Evolutionary conservation across 2,888 invertebrate genomes (phyloP), one percentile per base, ranked within the genome.

Genomic region (Slavum lentiscoides): DNA sequence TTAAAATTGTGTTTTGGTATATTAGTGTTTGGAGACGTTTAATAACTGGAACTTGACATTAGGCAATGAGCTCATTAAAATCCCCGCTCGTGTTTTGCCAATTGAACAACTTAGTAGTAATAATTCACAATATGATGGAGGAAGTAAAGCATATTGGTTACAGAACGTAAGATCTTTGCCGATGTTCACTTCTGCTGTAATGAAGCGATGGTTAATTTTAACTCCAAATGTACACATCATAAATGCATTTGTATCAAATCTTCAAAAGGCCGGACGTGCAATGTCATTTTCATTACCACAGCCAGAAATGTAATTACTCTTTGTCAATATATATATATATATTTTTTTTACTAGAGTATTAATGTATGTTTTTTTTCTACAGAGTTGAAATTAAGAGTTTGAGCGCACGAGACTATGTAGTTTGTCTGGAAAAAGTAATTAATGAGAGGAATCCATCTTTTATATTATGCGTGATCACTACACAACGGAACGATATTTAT

Each of bases 101-200:
- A 82, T 87, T 0, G 94, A 96, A 85, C 86, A 84, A 0, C 92
- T 96, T 7, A 58, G n/a, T 0, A 23, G 66, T 0, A 59, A 81
- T 0, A 85, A 9, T 3, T 43, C 13, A 8, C 15, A 86, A 55
- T 81, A 85, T 0, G 86, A 88, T 0, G 91, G 91, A n/a, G 86
- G 87, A 0, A 88, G 88, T 0, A 6, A 8, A 3, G 94, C 93
- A 0, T 94, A 96, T 75, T 97, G 96, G 95, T 92, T 92, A 0
- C 86, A 87, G 0, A 90, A 91, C 49, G 88, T 95, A 85, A 88
- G 92, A 83, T 86, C 87, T 0, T 85, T 84, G 0, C 82, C 85
- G 0, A 88, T 90, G 88, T 87, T 87, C 62, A 76, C 82, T 0
- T 83, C 85, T n/a, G 84, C 84, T 1, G 83, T 84, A 2, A 84